Evolutionary conservation across 1,140 invertebrate species (phyloP), one percentile per base, ranked within the genome.

Genomic region (Pachyrhynchus sulphureomaculatus): DNA sequence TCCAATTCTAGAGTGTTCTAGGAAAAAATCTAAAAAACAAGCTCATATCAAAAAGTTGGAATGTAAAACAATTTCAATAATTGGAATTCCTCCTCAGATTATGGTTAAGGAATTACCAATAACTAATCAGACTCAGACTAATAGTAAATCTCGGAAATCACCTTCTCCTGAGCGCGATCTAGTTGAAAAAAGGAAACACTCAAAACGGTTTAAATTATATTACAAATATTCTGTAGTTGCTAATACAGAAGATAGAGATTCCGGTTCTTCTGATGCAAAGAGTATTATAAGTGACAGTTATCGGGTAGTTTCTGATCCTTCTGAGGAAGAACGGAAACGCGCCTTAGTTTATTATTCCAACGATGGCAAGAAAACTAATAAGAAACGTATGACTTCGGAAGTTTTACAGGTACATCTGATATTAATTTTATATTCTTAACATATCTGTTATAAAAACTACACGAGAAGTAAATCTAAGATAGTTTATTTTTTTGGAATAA

Each of bases 1-100:
- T n/a, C 59, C 62, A 13, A 68, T 53, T 37, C 53, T 62, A 12
- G 55, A 64, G 21, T 34, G 33, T 13, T 36, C 33, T 41, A 36
- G 34, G 9, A 64, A 58, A 59, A 33, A 52, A 20, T 24, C 47
- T 23, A 61, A 37, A 39, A 55, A 56, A 32, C 12, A 9, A 13
- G 12, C 9, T 9, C 17, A 12, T 24, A n/a, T 32, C 12, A 62
- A 26, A n/a, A 68, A 58, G 20, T 34, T 65, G 12, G 62, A 65
- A 53, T 68, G 62, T 47, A 68, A 68, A 58, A 66, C 53, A 12
- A 23, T 66, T 9, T 66, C 60, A 4, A 58, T 68, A 37, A 45
- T 64, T 32, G 56, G 21, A 20, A 66, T 68, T 23, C 17, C 47
- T 4, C 51, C 65, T 8, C 44, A 48, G 12, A 33, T 23, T 13